Evolutionary conservation across 2,113 vertebrate genomes (phyloP).

Genomic region (Aptenodytes patagonicus): DNA sequence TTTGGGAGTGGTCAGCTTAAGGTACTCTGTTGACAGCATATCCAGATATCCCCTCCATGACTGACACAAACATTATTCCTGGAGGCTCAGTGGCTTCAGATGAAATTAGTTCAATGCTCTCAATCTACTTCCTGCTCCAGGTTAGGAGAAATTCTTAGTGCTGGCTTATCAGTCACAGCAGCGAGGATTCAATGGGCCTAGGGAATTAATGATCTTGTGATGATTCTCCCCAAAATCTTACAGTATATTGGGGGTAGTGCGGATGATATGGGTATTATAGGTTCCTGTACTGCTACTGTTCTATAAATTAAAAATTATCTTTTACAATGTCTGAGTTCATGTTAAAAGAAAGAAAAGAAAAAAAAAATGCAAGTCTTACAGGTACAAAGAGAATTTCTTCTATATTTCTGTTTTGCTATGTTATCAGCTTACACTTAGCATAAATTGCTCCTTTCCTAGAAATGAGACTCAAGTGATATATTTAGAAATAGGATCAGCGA

Average conservation of each 20-base stretch:
- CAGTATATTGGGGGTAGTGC: fast-evolving
- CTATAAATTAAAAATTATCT: not conserved
- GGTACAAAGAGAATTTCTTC: not conserved
- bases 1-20: too few species aligned
- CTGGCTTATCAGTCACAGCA: not conserved
- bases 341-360: not conserved
- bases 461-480: slow-evolving; percentile 36
- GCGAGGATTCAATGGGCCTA: not conserved
- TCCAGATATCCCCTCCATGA: not conserved
- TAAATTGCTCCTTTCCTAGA: slow-evolving; percentile 38
- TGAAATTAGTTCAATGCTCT: not conserved
- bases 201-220: fast-evolving
- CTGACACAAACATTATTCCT: not conserved
- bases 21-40: not conserved
- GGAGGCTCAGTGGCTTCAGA: not conserved
- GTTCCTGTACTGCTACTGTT: not conserved
- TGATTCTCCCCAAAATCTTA: not conserved
- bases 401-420: slow-evolving; percentile 23
- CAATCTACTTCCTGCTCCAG: not conserved
- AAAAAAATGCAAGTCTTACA: not conserved
- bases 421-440: not conserved
- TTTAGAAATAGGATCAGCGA: slow-evolving; percentile 49
- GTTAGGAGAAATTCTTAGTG: not conserved
- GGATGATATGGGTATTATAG: not conserved
- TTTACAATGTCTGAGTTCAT: not conserved